phyloP scores from a whole-genome alignment of 2,113 vertebrate genomes.

The Benitochromis conjunctus region DNA sequence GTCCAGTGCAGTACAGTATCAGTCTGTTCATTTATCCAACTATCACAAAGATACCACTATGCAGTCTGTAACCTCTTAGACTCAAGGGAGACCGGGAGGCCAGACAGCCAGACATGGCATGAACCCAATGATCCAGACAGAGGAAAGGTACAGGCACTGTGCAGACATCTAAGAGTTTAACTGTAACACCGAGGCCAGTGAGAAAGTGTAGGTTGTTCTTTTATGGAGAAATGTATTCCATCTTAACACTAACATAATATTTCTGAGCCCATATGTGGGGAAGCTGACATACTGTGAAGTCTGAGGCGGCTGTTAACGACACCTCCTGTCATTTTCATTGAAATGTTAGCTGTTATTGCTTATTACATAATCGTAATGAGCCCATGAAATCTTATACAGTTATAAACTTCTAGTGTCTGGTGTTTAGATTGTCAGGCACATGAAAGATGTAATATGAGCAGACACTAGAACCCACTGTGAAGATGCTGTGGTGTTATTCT shows the following conservation, averaged over 20 bases:
- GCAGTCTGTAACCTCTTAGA: conserved; percentile 4
- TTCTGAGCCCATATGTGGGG: not conserved
- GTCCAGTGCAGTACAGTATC: not conserved
- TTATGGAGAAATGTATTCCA: not conserved
- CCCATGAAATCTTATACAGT: not conserved
- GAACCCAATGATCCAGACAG: conserved; percentile 29
- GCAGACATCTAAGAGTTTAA: not conserved
- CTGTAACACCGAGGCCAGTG: not conserved
- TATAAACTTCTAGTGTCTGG: not conserved
- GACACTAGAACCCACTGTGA: not conserved
- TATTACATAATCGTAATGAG: not conserved
- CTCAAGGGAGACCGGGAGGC: conserved; percentile 36
- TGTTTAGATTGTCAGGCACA: not conserved
- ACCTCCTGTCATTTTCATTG: not conserved
- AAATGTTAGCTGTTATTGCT: not conserved
- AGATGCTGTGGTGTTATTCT: not conserved
- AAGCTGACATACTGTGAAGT: not conserved
- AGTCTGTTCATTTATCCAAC: conserved; percentile 6
- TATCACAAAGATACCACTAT: conserved; percentile 63
- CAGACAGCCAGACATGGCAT: conserved; percentile 31
- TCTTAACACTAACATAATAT: not conserved
- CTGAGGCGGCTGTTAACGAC: not conserved
- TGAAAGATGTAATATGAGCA: not conserved
- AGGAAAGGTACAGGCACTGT: conserved; percentile 10
- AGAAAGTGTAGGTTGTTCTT: not conserved